Evolutionary conservation across 2,797 vertebrate species (phyloP), one percentile per base, ranked within the genome.

Genomic region (Brachyrhaphis roseni): DNA sequence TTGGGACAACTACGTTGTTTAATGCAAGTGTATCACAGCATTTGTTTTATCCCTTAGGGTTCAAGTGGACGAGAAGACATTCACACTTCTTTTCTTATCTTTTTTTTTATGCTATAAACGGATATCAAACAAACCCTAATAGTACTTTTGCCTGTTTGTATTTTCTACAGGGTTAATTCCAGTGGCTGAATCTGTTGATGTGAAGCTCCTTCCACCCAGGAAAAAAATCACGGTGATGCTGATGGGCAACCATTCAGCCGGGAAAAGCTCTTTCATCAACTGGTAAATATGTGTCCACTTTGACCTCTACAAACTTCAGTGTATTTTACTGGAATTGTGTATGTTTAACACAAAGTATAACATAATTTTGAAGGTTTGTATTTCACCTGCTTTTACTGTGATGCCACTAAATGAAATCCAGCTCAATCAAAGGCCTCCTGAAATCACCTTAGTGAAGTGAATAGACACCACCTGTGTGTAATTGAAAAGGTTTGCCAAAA

Each of bases 241-340:
- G 84, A 97, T 97, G 94, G 97, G 97, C 0, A 97, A 97, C 88
- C 97, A 97, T 89, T 97, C 96, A 0, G 97, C 97, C 72, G 97
- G 97, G 66, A 97, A 97, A 89, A 97, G 97, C 92, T 97, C 96
- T 81, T 97, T 97, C 83, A 97, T 97, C 77, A 97, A 97, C 87
- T 97, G 97, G 97, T 97, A 90, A 92, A 49, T 51, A 20, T 28
- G 23, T n/a, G 5, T 71, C 41, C 41, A 53, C 51, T 26, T 53
- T 26, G 51, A 53, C 39, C 13, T 70, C 66, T n/a, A 7, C 66
- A 70, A n/a, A n/a, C 34, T 3, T 36, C 31, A 36, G 34, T 4
- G 34, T 20, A 11, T 8, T 66, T 36, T 39, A 20, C 3, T 10
- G 18, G 16, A 36, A 20, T 34, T 34, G 15, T 34, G 31, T 34